phyloP scores from a whole-genome alignment of 2,888 invertebrate species.

The Deilephila elpenor region DNA sequence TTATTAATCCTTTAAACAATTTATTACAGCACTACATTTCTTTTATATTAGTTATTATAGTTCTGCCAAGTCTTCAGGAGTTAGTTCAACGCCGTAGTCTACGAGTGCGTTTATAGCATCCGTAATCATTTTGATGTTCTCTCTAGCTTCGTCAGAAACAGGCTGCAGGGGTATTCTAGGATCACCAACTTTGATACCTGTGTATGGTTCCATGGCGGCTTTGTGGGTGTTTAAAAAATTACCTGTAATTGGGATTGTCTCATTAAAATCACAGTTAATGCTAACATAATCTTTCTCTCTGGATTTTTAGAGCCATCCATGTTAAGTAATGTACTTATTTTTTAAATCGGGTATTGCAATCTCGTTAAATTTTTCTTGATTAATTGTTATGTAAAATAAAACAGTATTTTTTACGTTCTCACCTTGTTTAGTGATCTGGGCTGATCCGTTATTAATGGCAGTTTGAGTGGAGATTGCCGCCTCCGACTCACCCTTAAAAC shows the following conservation, averaged over 20 bases:
- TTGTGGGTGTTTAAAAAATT: not conserved
- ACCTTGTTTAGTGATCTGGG: not conserved
- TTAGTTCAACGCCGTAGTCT: no score
- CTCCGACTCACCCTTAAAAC: not conserved
- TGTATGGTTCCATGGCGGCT: constrained; percentile 1
- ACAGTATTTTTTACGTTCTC: not conserved
- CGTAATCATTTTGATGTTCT: constrained; percentile 2
- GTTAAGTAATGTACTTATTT: no score
- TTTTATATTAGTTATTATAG: no score
- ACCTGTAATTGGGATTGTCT: not conserved
- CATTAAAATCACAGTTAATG: no score
- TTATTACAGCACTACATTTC: no score
- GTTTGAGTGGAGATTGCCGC: not conserved
- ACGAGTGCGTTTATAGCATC: not conserved
- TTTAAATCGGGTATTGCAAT: no score
- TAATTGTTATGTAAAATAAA: no score
- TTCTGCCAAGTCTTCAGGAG: no score
- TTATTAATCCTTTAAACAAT: no score
- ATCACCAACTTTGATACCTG: not conserved
- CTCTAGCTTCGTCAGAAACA: not conserved
- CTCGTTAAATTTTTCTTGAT: no score
- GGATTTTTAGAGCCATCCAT: no score
- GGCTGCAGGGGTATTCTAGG: constrained; percentile 8
- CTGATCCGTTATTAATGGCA: not conserved
- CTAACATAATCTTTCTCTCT: no score